Evolutionary conservation across 2,797 vertebrate genomes (phyloP).

Genomic region (Mustela erminea): DNA sequence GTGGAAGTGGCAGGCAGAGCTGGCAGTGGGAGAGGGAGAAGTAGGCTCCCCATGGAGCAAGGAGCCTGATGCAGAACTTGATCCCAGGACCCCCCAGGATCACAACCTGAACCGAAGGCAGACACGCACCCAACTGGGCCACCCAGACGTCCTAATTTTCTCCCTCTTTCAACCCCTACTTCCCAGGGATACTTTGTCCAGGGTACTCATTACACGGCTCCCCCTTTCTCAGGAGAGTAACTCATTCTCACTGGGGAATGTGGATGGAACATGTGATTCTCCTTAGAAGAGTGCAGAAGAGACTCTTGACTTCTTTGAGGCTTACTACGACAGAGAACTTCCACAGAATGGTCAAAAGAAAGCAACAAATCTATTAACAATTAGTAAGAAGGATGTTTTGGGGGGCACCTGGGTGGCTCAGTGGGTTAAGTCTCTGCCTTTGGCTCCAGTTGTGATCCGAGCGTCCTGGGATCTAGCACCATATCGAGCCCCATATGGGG

Average conservation of each 20-base stretch:
- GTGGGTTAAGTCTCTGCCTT: too few relatives aligned
- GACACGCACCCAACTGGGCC: too few relatives aligned
- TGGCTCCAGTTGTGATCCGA: too few relatives aligned
- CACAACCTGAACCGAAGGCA: too few relatives aligned
- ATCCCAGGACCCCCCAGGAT: too few relatives aligned
- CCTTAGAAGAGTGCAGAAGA: conserved; percentile 31
- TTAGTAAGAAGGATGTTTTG: neutral
- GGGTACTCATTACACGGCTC: neutral
- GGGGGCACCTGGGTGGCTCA: too few relatives aligned
- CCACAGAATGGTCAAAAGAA: conserved; percentile 7
- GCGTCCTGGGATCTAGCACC: too few relatives aligned
- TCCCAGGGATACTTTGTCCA: neutral
- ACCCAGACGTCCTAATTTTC: neutral
- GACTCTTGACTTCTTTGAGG: neutral
- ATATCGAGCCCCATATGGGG: too few relatives aligned
- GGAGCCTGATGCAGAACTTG: too few relatives aligned
- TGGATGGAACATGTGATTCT: neutral
- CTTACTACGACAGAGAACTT: neutral
- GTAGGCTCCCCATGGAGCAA: too few relatives aligned
- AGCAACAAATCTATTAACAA: neutral
- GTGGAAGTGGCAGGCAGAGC: too few relatives aligned
- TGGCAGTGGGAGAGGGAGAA: too few relatives aligned
- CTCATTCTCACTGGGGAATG: neutral
- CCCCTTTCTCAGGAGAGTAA: neutral
- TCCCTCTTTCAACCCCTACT: neutral